Percentiles rank a stretch among this genome's conserved stretches.
Conservation (phyloP, 2,113 vertebrate species). For the Lycocorax pyrrhopterus region DNA sequence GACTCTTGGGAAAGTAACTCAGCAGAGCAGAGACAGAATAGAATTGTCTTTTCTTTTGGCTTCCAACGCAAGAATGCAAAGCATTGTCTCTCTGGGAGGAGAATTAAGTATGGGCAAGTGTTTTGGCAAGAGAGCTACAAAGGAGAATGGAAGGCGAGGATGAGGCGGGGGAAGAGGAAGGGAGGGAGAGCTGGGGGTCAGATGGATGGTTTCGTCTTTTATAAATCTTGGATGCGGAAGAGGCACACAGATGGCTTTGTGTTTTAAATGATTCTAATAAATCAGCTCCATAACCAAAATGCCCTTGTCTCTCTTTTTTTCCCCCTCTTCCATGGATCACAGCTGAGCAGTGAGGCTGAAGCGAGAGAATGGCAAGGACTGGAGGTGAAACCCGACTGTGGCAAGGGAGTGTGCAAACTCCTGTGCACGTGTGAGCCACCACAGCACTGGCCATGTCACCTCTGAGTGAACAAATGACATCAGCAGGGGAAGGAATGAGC, state of each 20-base stretch:
- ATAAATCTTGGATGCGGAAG: constrained; percentile 63
- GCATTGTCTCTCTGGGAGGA: constrained; percentile 39
- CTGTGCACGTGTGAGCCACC: not conserved
- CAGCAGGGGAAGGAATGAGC: not conserved
- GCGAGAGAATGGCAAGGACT: not conserved
- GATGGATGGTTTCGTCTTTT: constrained; percentile 62
- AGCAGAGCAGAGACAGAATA: constrained; percentile 38
- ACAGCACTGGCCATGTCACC: not conserved
- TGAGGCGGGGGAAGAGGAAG: not conserved
- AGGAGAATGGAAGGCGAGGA: constrained; percentile 12
- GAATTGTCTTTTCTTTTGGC: constrained; percentile 17
- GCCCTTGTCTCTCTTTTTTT: constrained; percentile 13
- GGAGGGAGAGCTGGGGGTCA: constrained; percentile 44
- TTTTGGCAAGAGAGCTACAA: constrained; percentile 49
- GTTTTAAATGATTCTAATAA: constrained; percentile 67
- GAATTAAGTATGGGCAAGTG: constrained; percentile 47
- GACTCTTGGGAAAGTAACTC: constrained; percentile 40
- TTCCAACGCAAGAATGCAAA: constrained; percentile 40
- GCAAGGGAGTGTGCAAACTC: not conserved
- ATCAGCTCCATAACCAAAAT: constrained; percentile 65
- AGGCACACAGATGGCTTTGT: constrained; percentile 68
- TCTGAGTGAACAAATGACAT: accelerated
- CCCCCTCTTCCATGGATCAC: not conserved
- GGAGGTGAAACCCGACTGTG: not conserved
- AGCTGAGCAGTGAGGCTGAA: constrained; percentile 23